These are phyloP conservation scores for Oxyteleia sp. DNA, from an alignment of 2,888 invertebrate species.

Conservation along the genomic window DNA sequence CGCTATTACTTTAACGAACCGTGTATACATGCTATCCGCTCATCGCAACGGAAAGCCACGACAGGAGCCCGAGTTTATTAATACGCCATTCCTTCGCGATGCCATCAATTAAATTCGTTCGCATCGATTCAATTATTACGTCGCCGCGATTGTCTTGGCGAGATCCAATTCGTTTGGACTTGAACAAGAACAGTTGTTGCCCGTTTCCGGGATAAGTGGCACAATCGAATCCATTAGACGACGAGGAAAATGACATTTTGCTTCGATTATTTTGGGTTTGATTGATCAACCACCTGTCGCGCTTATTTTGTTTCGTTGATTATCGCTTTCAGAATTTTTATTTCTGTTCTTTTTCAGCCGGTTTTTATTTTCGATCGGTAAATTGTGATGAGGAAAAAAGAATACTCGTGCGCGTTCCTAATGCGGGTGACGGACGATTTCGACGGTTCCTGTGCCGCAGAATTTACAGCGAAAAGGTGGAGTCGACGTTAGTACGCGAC, in stretches of 20 bases:
- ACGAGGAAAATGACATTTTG: slow-evolving; percentile 10
- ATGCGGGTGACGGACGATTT: too few relatives aligned
- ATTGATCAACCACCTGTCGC: slow-evolving; percentile 9
- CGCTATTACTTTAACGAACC: slow-evolving; percentile 48
- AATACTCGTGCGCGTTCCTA: too few relatives aligned
- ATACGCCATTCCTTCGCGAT: slow-evolving; percentile 24
- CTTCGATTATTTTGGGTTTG: slow-evolving; percentile 13
- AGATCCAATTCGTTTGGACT: slow-evolving; percentile 37
- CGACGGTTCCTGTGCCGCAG: too few relatives aligned
- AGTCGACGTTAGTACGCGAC: too few relatives aligned
- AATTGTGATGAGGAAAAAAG: too few relatives aligned
- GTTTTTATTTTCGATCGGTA: too few relatives aligned
- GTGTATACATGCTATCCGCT: slow-evolving; percentile 7
- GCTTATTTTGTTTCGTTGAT: too few relatives aligned
- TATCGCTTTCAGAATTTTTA: too few relatives aligned
- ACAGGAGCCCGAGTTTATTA: slow-evolving; percentile 35
- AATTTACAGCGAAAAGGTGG: too few relatives aligned
- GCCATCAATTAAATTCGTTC: slow-evolving; percentile 37
- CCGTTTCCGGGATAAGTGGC: slow-evolving; percentile 14
- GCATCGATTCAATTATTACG: slow-evolving; percentile 43
- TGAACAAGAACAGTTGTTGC: slow-evolving; percentile 23
- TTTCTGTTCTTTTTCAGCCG: too few relatives aligned
- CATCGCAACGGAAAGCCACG: slow-evolving; percentile 28
- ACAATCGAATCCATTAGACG: slow-evolving; percentile 34
- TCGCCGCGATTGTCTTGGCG: slow-evolving; percentile 45